Evolutionary conservation across 1,140 invertebrate genomes (phyloP).

Genomic region (Zophobas atratus): DNA sequence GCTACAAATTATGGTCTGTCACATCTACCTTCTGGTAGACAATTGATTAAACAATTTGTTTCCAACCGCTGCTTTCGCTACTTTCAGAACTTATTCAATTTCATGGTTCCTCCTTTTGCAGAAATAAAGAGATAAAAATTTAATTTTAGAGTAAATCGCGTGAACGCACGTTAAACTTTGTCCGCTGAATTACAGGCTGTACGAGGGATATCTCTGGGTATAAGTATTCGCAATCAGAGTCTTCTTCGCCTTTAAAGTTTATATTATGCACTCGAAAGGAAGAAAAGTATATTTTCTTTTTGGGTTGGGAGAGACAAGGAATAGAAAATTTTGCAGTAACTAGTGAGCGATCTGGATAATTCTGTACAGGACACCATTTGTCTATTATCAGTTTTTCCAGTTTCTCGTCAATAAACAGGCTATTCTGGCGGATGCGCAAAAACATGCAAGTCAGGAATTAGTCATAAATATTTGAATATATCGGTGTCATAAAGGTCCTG

Average conservation of each 20-base stretch:
- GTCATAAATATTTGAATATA: conserved; percentile 23
- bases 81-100: neutral
- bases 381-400: no score
- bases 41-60: neutral
- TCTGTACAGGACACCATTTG: no score
- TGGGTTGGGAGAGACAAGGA: no score
- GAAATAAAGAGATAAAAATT: neutral
- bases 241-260: no score
- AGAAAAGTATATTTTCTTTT: no score
- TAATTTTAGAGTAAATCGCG: neutral
- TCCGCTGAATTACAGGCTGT: neutral
- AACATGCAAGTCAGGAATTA: conserved; percentile 27
- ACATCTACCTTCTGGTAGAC: neutral
- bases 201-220: no score
- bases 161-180: neutral
- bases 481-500: conserved; percentile 13
- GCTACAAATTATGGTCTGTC: neutral
- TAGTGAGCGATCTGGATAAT: no score
- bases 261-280: no score
- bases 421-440: conserved; percentile 5
- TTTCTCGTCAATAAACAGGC: neutral
- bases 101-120: neutral
- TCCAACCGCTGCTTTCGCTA: neutral
- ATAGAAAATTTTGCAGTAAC: no score
- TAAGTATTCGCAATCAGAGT: no score